These are phyloP conservation scores for Pangasius krempfi DNA, from an alignment of 2,797 vertebrate genomes.

Conservation along the genomic window DNA sequence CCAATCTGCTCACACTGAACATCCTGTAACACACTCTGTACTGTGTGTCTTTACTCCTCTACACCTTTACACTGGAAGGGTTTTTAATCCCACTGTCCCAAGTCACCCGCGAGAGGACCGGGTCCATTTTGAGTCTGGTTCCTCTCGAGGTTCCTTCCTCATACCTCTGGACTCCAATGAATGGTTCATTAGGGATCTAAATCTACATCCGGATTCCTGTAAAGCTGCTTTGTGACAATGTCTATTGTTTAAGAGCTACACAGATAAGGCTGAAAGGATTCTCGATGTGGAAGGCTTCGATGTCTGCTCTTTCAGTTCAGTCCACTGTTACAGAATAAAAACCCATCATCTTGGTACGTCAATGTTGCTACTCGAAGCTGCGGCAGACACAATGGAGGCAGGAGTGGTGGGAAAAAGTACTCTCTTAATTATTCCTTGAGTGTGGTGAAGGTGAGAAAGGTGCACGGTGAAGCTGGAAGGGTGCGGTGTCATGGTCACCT, in stretches of 20 bases:
- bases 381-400: too few species aligned
- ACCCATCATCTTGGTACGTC: neutral
- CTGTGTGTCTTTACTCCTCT: neutral
- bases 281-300: neutral
- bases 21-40: neutral
- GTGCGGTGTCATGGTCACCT: too few species aligned
- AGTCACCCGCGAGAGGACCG: neutral
- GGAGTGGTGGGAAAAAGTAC: too few species aligned
- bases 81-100: neutral
- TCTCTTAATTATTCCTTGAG: too few species aligned
- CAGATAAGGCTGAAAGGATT: neutral
- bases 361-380: too few species aligned
- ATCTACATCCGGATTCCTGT: neutral
- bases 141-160: neutral
- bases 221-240: neutral
- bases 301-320: neutral
- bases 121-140: neutral
- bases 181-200: neutral
- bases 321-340: neutral
- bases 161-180: neutral
- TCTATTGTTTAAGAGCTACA: neutral
- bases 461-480: too few species aligned
- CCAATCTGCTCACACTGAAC: neutral
- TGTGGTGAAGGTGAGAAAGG: too few species aligned
- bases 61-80: neutral